Base-by-base conservation (phyloP, 2,113 vertebrate genomes). In the Gavia stellata region DNA sequence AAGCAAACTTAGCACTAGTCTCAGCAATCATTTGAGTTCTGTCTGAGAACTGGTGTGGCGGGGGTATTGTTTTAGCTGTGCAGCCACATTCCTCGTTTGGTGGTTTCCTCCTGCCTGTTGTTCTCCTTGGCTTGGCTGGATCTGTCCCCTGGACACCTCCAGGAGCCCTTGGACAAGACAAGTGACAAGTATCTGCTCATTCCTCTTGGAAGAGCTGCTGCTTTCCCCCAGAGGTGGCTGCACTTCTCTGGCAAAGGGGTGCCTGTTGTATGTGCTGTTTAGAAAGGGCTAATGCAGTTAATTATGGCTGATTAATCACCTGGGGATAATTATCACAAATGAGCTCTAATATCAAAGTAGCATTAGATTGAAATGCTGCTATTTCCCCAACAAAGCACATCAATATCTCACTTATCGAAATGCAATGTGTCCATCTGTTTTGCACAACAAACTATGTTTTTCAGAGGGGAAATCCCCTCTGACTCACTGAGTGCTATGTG, bases 221-320 rank as follows among this genome's bases (percentile, higher is more conserved):
- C 67, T 71, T 86, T 91, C 26, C 68, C 52, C 38, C 17, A 38
- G 26, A 59, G 45, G 55, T 19, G 19, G 59, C 73, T 89, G 86
- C 81, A 53, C 65, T 89, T 96, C 66, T 72, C 66, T 91, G 68
- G 73, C 78, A 66, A 44, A 83, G 52, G 19, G 8, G 15, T 58
- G 15, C 61, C 61, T 81, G 47, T 79, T 91, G 77, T 62, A 16
- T 34, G 38, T 8, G 3, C 75, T 70, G 73, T 85, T 95, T 87
- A 77, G 90, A 73, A 75, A 94, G 92, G 50, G 45, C 66, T 95
- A 94, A 94, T 72, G 73, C 38, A 50, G 81, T 95, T 95, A 91
- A 94, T 90, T 92, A 91, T 28, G 62, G 74, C 56, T 93, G 81
- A 96, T 96, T 92, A 90, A 92, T 86, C 90, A 92, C 90, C 75